phyloP scores from a whole-genome alignment of 2,797 vertebrate genomes.

The Garrulus glandarius region DNA sequence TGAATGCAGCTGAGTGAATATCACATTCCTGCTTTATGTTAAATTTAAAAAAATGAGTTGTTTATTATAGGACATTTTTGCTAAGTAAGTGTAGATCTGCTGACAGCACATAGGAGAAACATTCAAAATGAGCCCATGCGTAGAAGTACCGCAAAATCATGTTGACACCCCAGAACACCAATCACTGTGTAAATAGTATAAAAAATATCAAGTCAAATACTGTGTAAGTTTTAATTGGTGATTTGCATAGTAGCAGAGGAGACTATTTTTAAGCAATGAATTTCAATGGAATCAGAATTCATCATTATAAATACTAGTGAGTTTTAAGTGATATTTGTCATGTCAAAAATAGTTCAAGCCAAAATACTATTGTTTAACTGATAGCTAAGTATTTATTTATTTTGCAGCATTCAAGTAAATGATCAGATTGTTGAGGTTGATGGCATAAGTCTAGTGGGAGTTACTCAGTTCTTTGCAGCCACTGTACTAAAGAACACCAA shows the following conservation, averaged over 20 bases:
- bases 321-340: not conserved
- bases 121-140: not conserved
- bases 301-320: not conserved
- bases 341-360: not conserved
- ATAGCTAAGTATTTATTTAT: not conserved
- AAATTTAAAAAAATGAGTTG: rapidly evolving
- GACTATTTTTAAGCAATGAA: not conserved
- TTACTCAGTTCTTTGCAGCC: conserved; percentile 91
- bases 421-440: conserved; percentile 96
- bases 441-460: conserved; percentile 88
- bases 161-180: not conserved
- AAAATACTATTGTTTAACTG: not conserved
- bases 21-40: not conserved
- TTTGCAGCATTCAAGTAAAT: conserved; percentile 88
- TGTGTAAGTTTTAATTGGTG: not conserved
- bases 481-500: conserved; percentile 95
- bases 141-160: not conserved
- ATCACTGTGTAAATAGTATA: not conserved
- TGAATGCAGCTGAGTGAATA: not conserved
- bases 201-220: not conserved
- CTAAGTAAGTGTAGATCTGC: not conserved
- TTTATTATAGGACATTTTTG: not conserved
- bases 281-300: not conserved
- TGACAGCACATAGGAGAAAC: not conserved
- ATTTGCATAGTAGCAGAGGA: not conserved